These are phyloP conservation scores for Probaryconus sp. DNA, from an alignment of 1,140 invertebrate genomes.

Conservation along the genomic window DNA sequence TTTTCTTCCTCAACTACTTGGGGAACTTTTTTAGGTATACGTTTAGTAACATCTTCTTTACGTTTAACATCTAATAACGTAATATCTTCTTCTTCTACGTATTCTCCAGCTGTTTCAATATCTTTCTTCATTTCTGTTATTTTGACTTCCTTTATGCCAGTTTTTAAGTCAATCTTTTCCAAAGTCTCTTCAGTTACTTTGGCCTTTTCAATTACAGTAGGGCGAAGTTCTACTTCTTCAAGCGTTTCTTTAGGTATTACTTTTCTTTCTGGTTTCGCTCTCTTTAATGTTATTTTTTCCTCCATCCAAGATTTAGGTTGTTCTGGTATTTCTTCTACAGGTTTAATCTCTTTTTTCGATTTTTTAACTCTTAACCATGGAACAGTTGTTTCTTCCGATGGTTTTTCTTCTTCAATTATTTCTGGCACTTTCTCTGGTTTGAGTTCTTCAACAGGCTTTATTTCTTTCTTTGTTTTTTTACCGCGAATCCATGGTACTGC, in stretches of 20 bases:
- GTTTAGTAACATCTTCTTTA: slow-evolving; percentile 21
- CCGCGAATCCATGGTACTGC: slow-evolving; percentile 76
- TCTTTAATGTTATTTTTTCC: slow-evolving; percentile 71
- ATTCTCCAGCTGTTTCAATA: slow-evolving; percentile 55
- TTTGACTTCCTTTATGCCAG: slow-evolving; percentile 6
- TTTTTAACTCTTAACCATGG: slow-evolving; percentile 38
- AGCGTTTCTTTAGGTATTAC: slow-evolving; percentile 66
- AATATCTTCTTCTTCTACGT: slow-evolving; percentile 35
- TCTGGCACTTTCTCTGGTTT: slow-evolving; percentile 69
- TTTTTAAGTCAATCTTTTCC: slow-evolving; percentile 66
- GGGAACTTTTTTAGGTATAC: slow-evolving; percentile 64
- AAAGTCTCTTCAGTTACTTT: slow-evolving; percentile 63
- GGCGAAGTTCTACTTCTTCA: slow-evolving; percentile 77
- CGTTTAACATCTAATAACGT: no score
- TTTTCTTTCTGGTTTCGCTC: slow-evolving; percentile 65
- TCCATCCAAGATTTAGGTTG: slow-evolving; percentile 79
- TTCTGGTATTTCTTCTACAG: slow-evolving; percentile 60
- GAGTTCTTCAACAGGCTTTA: slow-evolving; percentile 64
- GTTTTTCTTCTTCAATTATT: slow-evolving; percentile 41
- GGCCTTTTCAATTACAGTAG: slow-evolving; percentile 72
- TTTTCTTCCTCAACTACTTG: slow-evolving; percentile 73
- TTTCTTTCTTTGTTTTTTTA: slow-evolving; percentile 66
- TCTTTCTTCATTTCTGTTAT: no score
- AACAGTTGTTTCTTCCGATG: slow-evolving; percentile 15
- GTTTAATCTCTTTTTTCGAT: slow-evolving; percentile 26